These are phyloP conservation scores for Callospermophilus lateralis DNA, from an alignment of 2,113 vertebrate genomes.

Conservation along the genomic window DNA sequence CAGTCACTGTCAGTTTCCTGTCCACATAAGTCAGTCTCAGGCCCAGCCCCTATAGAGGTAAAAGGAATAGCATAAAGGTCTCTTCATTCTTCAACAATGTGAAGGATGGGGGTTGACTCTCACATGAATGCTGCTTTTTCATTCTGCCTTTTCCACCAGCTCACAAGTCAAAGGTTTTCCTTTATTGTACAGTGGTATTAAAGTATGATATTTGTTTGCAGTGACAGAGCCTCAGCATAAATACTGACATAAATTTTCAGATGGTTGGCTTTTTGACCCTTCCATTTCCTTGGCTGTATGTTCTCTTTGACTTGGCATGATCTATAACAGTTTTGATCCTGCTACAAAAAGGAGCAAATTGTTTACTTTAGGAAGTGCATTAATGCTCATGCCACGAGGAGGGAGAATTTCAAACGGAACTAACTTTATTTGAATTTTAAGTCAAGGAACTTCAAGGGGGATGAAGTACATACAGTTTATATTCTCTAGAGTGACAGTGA, in stretches of 20 bases:
- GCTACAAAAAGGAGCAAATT: neutral
- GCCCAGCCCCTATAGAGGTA: neutral
- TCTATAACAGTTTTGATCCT: neutral
- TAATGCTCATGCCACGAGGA: neutral
- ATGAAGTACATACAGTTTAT: neutral
- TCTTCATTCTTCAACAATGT: constrained; percentile 29
- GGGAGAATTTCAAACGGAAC: constrained; percentile 49
- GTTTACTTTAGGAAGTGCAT: constrained; percentile 50
- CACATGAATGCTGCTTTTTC: constrained; percentile 26
- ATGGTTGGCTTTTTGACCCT: constrained; percentile 57
- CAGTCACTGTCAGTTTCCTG: neutral
- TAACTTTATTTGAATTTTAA: constrained; percentile 37
- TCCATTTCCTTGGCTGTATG: constrained; percentile 12
- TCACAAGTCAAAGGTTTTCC: constrained; percentile 32
- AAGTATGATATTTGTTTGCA: constrained; percentile 66
- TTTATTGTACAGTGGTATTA: constrained; percentile 18
- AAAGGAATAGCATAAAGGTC: neutral
- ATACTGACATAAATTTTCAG: constrained; percentile 61
- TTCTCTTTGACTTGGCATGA: constrained; percentile 30
- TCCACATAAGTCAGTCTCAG: neutral
- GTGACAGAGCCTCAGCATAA: neutral
- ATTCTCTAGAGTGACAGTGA: neutral
- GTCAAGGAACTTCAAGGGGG: neutral
- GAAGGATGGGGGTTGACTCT: neutral
- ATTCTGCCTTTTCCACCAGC: constrained; percentile 1